Evolutionary conservation across 2,797 vertebrate species (phyloP).

Genomic region (Gymnoscopelus braueri): DNA sequence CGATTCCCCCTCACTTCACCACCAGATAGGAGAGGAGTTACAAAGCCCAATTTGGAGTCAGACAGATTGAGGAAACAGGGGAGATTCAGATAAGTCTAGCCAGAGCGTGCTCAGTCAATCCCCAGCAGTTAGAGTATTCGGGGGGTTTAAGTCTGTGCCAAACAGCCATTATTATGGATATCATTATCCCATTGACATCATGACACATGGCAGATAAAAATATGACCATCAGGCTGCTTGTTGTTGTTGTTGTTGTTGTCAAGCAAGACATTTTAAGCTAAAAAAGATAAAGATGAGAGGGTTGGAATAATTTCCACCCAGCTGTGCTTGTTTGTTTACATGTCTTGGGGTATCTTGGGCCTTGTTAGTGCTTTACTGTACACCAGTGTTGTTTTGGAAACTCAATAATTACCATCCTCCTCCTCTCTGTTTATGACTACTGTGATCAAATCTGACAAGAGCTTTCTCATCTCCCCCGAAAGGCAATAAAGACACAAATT

Average conservation of each 20-base stretch:
- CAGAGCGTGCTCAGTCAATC: constrained; percentile 37
- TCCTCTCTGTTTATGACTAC: constrained; percentile 55
- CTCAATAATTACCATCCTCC: constrained; percentile 60
- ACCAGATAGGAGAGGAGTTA: constrained; percentile 46
- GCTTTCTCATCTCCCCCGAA: constrained; percentile 23
- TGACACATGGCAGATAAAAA: constrained; percentile 68
- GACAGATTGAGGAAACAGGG: constrained; percentile 67
- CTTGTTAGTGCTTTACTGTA: constrained; percentile 64
- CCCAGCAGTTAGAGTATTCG: constrained; percentile 22
- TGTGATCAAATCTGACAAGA: constrained; percentile 52
- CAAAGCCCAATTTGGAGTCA: constrained; percentile 68
- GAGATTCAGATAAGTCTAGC: constrained; percentile 56
- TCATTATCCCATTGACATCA: constrained; percentile 61
- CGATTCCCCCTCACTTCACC: constrained; percentile 13
- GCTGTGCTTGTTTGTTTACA: constrained; percentile 72
- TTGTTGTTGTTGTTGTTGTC: constrained; percentile 49
- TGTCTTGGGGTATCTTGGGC: constrained; percentile 62
- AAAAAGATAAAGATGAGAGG: constrained; percentile 55
- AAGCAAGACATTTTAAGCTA: constrained; percentile 59
- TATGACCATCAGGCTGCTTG: constrained; percentile 53
- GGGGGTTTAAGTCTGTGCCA: constrained; percentile 44
- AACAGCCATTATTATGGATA: constrained; percentile 60
- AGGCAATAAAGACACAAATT: constrained; percentile 25
- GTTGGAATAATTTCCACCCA: constrained; percentile 67
- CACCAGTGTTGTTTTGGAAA: constrained; percentile 61